These are phyloP conservation scores for Pseudococcus jackbeardsleyi DNA, from an alignment of 2,888 invertebrate genomes.

Conservation along the genomic window DNA sequence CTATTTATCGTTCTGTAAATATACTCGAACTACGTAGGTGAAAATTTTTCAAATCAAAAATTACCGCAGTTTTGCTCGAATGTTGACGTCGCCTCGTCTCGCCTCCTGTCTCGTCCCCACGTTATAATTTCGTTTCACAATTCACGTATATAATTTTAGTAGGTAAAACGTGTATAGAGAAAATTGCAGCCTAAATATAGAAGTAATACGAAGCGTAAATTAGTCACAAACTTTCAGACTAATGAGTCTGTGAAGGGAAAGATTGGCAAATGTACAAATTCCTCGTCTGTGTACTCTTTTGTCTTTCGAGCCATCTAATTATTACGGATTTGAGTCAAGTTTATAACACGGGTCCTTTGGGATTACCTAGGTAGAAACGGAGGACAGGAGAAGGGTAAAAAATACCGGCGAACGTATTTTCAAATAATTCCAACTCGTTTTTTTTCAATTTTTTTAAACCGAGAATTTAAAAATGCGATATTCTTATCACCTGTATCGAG, in stretches of 20 bases:
- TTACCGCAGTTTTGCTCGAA: not conserved
- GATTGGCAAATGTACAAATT: constrained; percentile 52
- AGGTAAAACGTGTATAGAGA: not conserved
- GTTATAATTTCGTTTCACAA: not conserved
- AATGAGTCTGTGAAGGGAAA: constrained; percentile 32
- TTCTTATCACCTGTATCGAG: no score
- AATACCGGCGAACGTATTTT: not conserved
- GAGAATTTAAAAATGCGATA: no score
- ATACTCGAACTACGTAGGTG: not conserved
- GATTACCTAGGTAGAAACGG: not conserved
- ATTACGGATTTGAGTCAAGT: constrained; percentile 24
- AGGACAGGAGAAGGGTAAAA: not conserved
- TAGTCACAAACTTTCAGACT: constrained; percentile 33
- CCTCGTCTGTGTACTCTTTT: constrained; percentile 10
- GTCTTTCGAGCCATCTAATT: constrained; percentile 41
- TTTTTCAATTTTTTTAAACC: no score
- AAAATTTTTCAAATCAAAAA: not conserved
- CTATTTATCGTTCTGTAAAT: constrained; percentile 15
- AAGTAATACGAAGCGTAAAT: constrained; percentile 54
- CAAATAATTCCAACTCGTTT: not conserved
- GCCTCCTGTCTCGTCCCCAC: not conserved
- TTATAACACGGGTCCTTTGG: not conserved
- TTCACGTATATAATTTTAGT: not conserved
- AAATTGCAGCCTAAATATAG: constrained; percentile 54
- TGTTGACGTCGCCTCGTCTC: not conserved